Evolutionary conservation across 2,888 invertebrate species (phyloP), one percentile per base, ranked within the genome.

Genomic region (Ophion slaviceki): DNA sequence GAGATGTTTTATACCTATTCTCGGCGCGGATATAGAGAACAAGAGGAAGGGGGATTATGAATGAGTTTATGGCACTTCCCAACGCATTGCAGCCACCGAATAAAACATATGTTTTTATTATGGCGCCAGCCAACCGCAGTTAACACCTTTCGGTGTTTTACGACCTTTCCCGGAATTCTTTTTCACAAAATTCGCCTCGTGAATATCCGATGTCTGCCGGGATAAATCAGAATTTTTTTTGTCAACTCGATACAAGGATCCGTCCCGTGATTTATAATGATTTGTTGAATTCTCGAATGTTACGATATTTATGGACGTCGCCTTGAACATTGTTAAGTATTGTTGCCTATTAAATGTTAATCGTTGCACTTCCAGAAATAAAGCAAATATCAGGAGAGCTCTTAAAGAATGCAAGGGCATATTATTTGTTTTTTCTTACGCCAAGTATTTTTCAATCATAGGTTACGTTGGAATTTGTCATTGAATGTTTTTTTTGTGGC

Each of bases 81-180:
- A 82, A 77, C 86, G 82, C 86, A 82, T 85, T 72, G 66, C 79
- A 74, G 70, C 82, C 66, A 53, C 83, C 87, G 88, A 87, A 89
- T 87, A 88, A 88, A 89, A 89, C 88, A 88, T 87, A 85, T 86
- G 88, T 89, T 90, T 89, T 90, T 89, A 90, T 88, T 88, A 86
- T 82, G 89, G 88, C 89, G 89, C 89, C 90, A 89, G 88, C 79
- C 88, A 87, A 87, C 85, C 85, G 83, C 87, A 87, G 87, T 89
- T 89, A 90, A 89, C 89, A 89, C 89, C 87, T 88, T 84, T 80
- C 80, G 57, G 72, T 66, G 66, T 67, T 86, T 86, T 86, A 86
- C 83, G 83, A 80, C 83, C 70, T 68, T 86, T 74, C 74, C 66
- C 70, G n/a, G 66, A 81, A 84, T 75, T 84, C 79, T 84, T 80